phyloP scores from a whole-genome alignment of 1,140 invertebrate genomes.

The Penaeus japonicus region DNA sequence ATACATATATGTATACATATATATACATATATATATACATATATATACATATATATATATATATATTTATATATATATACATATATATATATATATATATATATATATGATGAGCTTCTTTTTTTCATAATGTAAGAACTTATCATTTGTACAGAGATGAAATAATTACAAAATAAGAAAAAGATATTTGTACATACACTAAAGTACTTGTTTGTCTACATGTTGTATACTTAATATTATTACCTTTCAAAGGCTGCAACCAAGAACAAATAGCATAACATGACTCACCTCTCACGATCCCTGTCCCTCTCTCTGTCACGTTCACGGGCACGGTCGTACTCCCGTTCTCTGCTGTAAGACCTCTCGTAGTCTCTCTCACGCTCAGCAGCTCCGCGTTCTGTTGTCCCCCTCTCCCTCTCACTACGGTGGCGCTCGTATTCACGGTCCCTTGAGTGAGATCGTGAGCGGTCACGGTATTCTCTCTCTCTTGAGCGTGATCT shows the following conservation, averaged over 20 bases:
- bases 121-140: too few species aligned
- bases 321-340: constrained; percentile 67
- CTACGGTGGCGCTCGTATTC: constrained; percentile 74
- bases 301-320: constrained; percentile 64
- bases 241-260: not conserved
- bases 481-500: constrained; percentile 64
- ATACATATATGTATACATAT: too few species aligned
- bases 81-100: too few species aligned
- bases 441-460: constrained; percentile 81
- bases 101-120: too few species aligned
- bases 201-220: too few species aligned
- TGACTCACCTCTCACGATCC: constrained; percentile 56
- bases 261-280: not conserved
- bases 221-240: not conserved
- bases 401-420: constrained; percentile 69
- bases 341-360: constrained; percentile 74
- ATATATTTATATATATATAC: too few species aligned
- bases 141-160: too few species aligned
- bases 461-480: constrained; percentile 59
- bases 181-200: too few species aligned
- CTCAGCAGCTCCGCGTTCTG: constrained; percentile 61
- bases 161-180: too few species aligned
- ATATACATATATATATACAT: too few species aligned
- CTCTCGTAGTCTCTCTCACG: constrained; percentile 68
- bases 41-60: too few species aligned